Evolutionary conservation across 2,888 invertebrate species (phyloP).

Genomic region (Heliconius charithonia): DNA sequence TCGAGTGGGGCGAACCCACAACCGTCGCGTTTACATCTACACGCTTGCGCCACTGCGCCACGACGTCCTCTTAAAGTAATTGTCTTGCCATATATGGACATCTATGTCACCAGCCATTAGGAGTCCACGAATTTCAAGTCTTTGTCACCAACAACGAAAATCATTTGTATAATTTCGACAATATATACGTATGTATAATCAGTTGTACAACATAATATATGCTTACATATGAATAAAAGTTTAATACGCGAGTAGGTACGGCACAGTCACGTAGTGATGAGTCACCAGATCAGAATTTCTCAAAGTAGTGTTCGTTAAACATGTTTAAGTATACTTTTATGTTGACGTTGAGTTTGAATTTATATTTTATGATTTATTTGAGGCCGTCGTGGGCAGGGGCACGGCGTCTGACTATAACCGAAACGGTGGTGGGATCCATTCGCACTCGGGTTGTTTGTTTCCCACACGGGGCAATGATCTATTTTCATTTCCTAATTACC

Average conservation of each 20-base stretch:
- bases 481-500: no score
- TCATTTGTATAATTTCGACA: constrained; percentile 19
- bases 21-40: no score
- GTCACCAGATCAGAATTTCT: constrained; percentile 48
- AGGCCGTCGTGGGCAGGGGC: neutral
- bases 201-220: constrained; percentile 47
- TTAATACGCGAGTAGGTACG: constrained; percentile 19
- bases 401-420: no score
- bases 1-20: no score
- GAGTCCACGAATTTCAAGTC: neutral
- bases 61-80: neutral
- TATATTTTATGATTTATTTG: neutral
- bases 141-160: constrained; percentile 22
- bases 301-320: constrained; percentile 35
- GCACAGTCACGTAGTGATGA: constrained; percentile 45
- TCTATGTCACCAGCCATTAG: constrained; percentile 18
- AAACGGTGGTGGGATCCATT: no score
- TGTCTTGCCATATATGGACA: constrained; percentile 1
- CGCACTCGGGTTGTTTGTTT: no score
- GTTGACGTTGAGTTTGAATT: neutral
- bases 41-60: neutral
- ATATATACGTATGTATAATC: constrained; percentile 44
- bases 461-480: no score
- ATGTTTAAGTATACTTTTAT: constrained; percentile 19
- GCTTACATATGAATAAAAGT: constrained; percentile 48